Conservation (phyloP, 2,113 vertebrate species). For the Lichenostomus cassidix region DNA sequence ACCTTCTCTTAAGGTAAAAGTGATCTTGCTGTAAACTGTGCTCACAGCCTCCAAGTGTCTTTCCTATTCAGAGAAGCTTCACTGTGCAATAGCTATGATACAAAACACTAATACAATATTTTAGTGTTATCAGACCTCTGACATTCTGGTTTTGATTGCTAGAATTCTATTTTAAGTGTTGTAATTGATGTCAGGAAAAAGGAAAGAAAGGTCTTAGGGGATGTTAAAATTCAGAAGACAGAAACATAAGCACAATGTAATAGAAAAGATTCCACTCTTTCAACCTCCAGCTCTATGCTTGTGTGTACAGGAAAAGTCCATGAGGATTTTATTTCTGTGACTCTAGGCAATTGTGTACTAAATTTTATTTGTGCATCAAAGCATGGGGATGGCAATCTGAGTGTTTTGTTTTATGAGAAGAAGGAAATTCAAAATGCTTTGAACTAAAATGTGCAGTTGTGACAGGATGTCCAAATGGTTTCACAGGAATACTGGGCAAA, state of each 20-base stretch:
- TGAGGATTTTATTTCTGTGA: neutral
- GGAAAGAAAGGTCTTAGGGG: neutral
- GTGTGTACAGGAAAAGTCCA: neutral
- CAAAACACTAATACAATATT: neutral
- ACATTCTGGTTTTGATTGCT: neutral
- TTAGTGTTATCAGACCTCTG: slow-evolving; percentile 3
- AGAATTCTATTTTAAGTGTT: neutral
- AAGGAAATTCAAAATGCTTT: neutral
- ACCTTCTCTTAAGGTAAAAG: neutral
- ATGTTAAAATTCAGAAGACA: slow-evolving; percentile 3
- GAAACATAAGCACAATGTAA: neutral
- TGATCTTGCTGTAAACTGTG: neutral
- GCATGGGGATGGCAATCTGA: neutral
- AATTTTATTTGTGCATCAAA: neutral
- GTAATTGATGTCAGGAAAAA: neutral
- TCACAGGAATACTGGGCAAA: neutral
- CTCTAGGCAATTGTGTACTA: neutral
- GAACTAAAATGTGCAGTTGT: neutral
- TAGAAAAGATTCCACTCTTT: neutral
- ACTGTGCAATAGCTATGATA: neutral
- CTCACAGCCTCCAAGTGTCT: neutral
- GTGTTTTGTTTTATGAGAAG: neutral
- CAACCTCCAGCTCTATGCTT: neutral
- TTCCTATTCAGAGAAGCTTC: neutral
- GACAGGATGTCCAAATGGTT: neutral